Percentiles rank a stretch among this genome's conserved stretches.
These are phyloP conservation scores for Hesperophylax magnus DNA, from an alignment of 1,140 invertebrate genomes.

Conservation along the genomic window DNA sequence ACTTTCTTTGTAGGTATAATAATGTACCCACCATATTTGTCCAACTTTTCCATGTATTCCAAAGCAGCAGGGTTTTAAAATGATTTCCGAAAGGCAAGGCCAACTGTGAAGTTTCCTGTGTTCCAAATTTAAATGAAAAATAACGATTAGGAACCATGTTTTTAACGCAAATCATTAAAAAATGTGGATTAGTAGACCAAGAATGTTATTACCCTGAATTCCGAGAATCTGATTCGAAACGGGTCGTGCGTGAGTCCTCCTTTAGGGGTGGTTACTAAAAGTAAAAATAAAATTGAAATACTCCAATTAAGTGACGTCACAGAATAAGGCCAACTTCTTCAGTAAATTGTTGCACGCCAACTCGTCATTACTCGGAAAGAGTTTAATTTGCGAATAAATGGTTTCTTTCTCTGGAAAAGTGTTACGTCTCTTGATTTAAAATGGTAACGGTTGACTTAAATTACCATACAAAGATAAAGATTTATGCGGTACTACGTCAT, in stretches of 20 bases:
- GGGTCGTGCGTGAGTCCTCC: conserved; percentile 17
- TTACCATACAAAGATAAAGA: too few species aligned
- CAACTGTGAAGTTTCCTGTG: too few species aligned
- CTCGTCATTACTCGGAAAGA: not conserved
- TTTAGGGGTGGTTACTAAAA: not conserved
- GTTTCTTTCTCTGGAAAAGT: conserved; percentile 1
- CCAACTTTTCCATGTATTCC: too few species aligned
- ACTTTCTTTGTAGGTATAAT: too few species aligned
- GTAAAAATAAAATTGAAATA: not conserved
- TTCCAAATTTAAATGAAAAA: too few species aligned
- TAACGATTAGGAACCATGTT: too few species aligned
- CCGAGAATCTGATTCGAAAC: not conserved
- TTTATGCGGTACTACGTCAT: too few species aligned
- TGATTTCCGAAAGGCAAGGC: too few species aligned
- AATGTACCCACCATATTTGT: too few species aligned
- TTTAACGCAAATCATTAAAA: too few species aligned
- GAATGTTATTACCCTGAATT: not conserved
- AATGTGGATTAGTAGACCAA: not conserved
- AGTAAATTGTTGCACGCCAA: not conserved
- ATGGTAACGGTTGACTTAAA: too few species aligned
- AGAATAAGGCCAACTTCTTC: not conserved
- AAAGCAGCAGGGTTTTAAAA: too few species aligned
- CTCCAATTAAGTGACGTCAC: conserved; percentile 11
- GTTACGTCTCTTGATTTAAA: conserved; percentile 1
- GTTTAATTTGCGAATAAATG: not conserved